Base-by-base conservation (phyloP, 2,888 invertebrate species). In the Lasius platythorax region DNA sequence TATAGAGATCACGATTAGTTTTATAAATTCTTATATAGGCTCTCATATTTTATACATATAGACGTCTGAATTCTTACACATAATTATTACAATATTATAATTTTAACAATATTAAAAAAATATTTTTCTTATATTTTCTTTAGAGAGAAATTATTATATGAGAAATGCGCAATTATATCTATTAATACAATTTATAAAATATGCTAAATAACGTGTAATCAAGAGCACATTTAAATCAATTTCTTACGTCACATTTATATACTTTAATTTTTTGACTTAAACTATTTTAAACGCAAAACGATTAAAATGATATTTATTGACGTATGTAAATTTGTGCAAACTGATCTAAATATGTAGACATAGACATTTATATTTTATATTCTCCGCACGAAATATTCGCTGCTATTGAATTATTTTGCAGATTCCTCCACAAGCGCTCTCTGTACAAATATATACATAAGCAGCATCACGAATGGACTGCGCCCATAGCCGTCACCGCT, bases 391-490 rank as follows among this genome's bases (percentile, higher is more conserved):
- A 23, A 40, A 28, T 73, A 30, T 75, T 46, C 15, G 15, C 33
- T 50, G n/a, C 8, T 18, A 30, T 53, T 30, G 28, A 56, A 30
- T 87, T 61, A 64, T 58, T 83, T 92, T 91, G 12, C 94, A 97
- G 97, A 92, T 94, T 98, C 86, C 95, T 98, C 50, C 98, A 98
- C 92, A 96, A 96, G 91, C 97, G 97, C 85, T 95, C 96, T 88
- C 95, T 98, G 76, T 98, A 98, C 95, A 97, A 97, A 93, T 96
- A 96, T 92, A 97, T 98, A 90, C 98, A 98, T 95, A 98, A 98
- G 94, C 96, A 97, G 91, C 98, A 98, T 94, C 98, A 98, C 91
- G 98, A 98, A 94, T 98, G 98, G 98, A 98, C 97, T 1, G 97
- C 98, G 0, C 98, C 98, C 0, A 97, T 98, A 75, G 97, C 98